phyloP scores from a whole-genome alignment of 1,140 invertebrate species.

The Ruditapes philippinarum region DNA sequence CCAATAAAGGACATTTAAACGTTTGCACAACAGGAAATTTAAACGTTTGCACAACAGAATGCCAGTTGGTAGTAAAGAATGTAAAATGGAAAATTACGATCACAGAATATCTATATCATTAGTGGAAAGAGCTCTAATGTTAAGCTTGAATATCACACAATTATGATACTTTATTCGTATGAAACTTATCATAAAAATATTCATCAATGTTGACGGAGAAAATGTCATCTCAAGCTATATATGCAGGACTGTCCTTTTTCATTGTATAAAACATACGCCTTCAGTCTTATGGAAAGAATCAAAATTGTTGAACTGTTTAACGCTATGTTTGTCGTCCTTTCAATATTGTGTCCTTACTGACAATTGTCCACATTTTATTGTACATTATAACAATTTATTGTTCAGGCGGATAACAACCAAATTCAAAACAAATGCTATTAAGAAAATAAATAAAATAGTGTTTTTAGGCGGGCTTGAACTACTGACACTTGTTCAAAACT shows the following conservation, averaged over 20 bases:
- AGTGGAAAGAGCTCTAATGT: constrained; percentile 4
- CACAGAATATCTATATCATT: not conserved
- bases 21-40: too few species aligned
- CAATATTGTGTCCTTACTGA: not conserved
- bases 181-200: constrained; percentile 1
- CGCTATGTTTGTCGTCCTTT: not conserved
- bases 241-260: constrained; percentile 1
- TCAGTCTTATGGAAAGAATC: not conserved
- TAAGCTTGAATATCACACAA: not conserved
- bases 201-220: too few species aligned
- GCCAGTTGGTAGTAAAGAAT: not conserved
- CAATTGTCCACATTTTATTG: constrained; percentile 13
- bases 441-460: not conserved
- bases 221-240: not conserved
- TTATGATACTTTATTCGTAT: not conserved
- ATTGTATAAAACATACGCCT: not conserved
- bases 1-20: not conserved
- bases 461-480: not conserved
- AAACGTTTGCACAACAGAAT: not conserved
- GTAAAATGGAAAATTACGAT: not conserved
- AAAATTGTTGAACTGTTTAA: not conserved
- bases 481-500: not conserved
- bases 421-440: not conserved
- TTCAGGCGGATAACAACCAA: not conserved
- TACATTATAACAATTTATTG: not conserved